Conservation (phyloP, 2,113 vertebrate genomes). For the Melanerpes aurifrons region DNA sequence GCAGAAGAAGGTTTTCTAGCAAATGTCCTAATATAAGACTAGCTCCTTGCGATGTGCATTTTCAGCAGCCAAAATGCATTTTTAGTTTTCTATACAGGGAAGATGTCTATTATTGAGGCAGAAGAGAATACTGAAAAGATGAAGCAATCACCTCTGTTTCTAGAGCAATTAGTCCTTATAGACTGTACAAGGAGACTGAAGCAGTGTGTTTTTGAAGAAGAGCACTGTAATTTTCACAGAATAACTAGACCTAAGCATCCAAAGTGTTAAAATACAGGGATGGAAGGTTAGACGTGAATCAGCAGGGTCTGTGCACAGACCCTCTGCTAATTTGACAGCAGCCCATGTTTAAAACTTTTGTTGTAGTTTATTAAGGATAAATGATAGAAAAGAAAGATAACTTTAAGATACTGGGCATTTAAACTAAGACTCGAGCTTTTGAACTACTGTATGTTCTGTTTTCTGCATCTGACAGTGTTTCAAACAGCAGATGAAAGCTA, state of each 20-base stretch:
- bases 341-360: not conserved
- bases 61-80: not conserved
- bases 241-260: not conserved
- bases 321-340: not conserved
- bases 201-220: not conserved
- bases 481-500: not conserved
- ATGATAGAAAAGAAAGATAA: not conserved
- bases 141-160: not conserved
- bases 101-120: not conserved
- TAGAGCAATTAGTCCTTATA: not conserved
- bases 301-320: not conserved
- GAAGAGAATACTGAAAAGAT: not conserved
- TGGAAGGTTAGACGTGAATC: not conserved
- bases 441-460: not conserved
- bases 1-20: not conserved
- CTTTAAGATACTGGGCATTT: not conserved
- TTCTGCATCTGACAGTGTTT: not conserved
- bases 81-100: not conserved
- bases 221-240: not conserved
- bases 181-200: not conserved
- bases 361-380: not conserved
- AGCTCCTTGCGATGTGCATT: not conserved
- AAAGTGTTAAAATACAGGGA: not conserved
- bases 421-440: not conserved
- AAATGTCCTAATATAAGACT: not conserved